Evolutionary conservation across 2,797 vertebrate species (phyloP), one percentile per base, ranked within the genome.

Genomic region (Eidolon dupreanum): DNA sequence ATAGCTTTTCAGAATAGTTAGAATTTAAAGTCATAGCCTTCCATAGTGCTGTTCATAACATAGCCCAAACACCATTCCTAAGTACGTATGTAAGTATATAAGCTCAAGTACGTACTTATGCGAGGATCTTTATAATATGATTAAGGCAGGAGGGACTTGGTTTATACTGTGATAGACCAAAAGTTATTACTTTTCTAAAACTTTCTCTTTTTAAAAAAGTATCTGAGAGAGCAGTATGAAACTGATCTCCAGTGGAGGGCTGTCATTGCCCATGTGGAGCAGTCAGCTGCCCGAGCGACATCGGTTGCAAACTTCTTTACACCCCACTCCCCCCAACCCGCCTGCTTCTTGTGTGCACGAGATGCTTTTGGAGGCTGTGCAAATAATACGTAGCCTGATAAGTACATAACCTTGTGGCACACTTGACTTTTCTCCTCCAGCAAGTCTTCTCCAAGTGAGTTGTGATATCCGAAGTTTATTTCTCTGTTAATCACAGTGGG

Each of bases 381-480:
- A 65, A 43, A 70, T 92, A 63, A 59, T 71, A 8, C 46, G 13
- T n/a, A 55, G 59, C 15, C 28, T 86, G 19, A 78, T 92, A 85
- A 70, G 85, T 31, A 53, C 65, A 38, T 83, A 53, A 65, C 55
- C 20, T 65, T 63, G 53, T 73, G 65, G 31, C 49, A 87, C 22
- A 77, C 71, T 20, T 78, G 55, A 8, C 68, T 43, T 89, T 57
- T 46, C 73, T 95, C 63, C 53, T 68, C 33, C 24, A 43, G 33
- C 26, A 77, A 55, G 59, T 90, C 77, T 63, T 88, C 88, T 87
- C 43, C 55, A 82, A 57, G 55, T 89, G 73, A 79, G 53, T 43
- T 94, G 43, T 79, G 78, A 68, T 51, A 26, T 36, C 43, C 57
- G 17, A 63, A 66, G n/a, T 90, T 93, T 53, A 65, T 88, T 95